Evolutionary conservation across 2,888 invertebrate species (phyloP).

Genomic region (Ichneumon xanthorius): DNA sequence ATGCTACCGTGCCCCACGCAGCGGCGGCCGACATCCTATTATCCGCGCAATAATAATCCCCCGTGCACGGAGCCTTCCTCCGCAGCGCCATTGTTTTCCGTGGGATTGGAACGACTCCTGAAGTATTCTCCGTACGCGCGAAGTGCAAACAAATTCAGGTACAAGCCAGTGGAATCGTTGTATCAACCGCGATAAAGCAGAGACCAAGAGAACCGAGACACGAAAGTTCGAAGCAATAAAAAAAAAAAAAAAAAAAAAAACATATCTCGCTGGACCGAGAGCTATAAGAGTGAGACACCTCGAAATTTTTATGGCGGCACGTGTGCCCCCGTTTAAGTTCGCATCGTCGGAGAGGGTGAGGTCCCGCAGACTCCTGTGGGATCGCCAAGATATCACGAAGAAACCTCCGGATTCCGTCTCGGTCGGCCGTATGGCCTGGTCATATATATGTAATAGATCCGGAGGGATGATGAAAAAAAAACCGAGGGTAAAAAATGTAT

Average conservation of each 20-base stretch:
- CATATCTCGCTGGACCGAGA: not conserved
- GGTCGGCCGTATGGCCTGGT: not conserved
- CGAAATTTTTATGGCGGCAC: constrained; percentile 40
- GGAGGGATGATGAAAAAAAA: constrained; percentile 31
- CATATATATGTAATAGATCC: constrained; percentile 40
- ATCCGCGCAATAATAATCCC: constrained; percentile 52
- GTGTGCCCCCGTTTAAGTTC: constrained; percentile 44
- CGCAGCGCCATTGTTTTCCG: constrained; percentile 48
- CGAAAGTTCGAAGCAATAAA: constrained; percentile 10
- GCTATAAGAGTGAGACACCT: constrained; percentile 9
- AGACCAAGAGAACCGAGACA: not conserved
- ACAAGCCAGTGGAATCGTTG: constrained; percentile 26
- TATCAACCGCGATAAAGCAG: constrained; percentile 8
- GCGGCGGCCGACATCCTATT: constrained; percentile 32
- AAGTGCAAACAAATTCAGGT: constrained; percentile 37
- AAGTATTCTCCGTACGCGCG: not conserved
- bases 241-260: constrained; percentile 19
- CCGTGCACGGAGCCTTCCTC: constrained; percentile 9
- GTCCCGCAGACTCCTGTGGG: constrained; percentile 33
- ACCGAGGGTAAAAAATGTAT: not conserved
- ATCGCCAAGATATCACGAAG: constrained; percentile 42
- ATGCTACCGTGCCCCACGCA: constrained; percentile 22
- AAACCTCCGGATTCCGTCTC: constrained; percentile 31
- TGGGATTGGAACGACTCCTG: constrained; percentile 37
- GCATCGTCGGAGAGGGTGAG: constrained; percentile 25